phyloP scores from a whole-genome alignment of 2,888 invertebrate genomes.

The Muscina levida region DNA sequence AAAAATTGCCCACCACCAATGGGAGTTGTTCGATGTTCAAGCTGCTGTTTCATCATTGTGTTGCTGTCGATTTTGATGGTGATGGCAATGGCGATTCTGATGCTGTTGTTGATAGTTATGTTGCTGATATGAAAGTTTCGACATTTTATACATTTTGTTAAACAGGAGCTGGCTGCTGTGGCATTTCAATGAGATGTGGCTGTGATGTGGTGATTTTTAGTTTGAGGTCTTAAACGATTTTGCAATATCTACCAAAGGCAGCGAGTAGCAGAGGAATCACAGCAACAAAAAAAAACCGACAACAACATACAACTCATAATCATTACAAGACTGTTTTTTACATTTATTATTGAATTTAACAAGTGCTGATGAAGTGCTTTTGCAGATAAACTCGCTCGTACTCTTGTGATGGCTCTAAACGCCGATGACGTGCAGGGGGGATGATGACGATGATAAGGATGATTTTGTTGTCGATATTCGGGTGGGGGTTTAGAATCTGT shows the following conservation, averaged over 20 bases:
- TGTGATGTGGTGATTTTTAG: no score
- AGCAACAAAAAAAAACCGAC: not conserved
- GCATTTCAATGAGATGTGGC: conserved; percentile 1
- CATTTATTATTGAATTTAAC: conserved; percentile 40
- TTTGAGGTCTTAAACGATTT: conserved; percentile 40
- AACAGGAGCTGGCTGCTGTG: conserved; percentile 18
- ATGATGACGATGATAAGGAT: not conserved
- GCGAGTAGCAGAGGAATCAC: not conserved
- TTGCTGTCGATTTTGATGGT: not conserved
- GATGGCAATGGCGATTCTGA: not conserved
- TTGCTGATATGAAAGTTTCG: not conserved
- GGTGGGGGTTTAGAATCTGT: not conserved
- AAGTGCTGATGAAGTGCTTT: conserved; percentile 22
- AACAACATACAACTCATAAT: conserved; percentile 2
- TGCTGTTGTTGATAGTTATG: not conserved
- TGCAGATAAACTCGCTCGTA: not conserved
- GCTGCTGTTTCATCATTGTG: conserved; percentile 7
- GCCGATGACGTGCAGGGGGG: not conserved
- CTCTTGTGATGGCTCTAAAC: no score
- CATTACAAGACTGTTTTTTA: conserved; percentile 35
- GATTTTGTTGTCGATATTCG: not conserved
- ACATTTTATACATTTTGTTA: not conserved
- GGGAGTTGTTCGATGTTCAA: not conserved
- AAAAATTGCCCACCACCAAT: conserved; percentile 34
- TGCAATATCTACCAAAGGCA: conserved; percentile 36